Evolutionary conservation across 2,888 invertebrate species (phyloP), one percentile per base, ranked within the genome.

Genomic region (Plebejus anna): DNA sequence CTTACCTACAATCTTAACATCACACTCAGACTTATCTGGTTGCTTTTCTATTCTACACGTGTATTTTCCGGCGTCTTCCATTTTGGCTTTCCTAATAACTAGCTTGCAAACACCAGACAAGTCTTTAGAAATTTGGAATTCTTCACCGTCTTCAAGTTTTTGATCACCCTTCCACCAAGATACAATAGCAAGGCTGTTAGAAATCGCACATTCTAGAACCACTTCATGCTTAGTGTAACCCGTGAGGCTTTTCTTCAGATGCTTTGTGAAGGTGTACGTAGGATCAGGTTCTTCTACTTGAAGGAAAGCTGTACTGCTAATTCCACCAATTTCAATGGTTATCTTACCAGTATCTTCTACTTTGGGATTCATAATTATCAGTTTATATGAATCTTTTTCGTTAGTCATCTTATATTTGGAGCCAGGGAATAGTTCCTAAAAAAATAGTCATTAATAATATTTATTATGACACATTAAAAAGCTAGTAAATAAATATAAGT

Each of bases 321-420:
- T 95, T 76, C 98, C 98, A 83, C 97, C 97, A 83, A 99, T 98
- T 94, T 99, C 98, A 84, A 99, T 96, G 0, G 97, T 98, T 87
- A 99, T 99, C 94, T 98, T 98, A 83, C 99, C 99, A 81, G 97
- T 97, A 89, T 99, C 99, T 83, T 99, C 99, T 59, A 98, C 97
- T 92, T 98, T 98, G 0, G 99, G 99, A 84, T 95, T 96, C 88
- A 95, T 95, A 84, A 99, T 98, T 81, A 98, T 97, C 80, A 99
- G 94, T 84, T 97, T 97, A 89, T 99, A 99, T 0, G 96, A 96
- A 85, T 98, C 98, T 84, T 97, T 97, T 88, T 99, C 98, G 85
- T 96, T 97, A 84, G 97, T 97, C 91, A 99, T 98, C 92, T 99
- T 99, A 90, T 98, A 99, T 91, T 99, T 99, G 78, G 98, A 97